Evolutionary conservation across 2,797 vertebrate genomes (phyloP), one percentile per base, ranked within the genome.

Genomic region (Sus cebifrons): DNA sequence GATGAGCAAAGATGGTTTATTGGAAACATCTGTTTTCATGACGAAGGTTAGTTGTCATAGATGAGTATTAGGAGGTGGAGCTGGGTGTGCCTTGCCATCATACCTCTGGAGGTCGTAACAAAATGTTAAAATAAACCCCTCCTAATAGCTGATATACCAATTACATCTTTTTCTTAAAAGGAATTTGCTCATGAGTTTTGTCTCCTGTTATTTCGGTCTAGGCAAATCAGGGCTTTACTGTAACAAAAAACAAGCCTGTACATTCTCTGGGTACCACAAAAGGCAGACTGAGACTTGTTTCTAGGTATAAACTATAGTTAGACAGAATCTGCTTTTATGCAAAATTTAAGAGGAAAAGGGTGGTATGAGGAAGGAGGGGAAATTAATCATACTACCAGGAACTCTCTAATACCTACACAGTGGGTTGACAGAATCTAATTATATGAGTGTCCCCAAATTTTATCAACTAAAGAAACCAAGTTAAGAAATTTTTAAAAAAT

Each of bases 21-120:
- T 89, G 73, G 81, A 64, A 96, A 91, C 52, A 82, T 96, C 93
- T 97, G 96, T 86, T 97, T 92, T 86, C 74, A 68, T 96, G 96
- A 97, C 9, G 49, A 49, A 93, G 62, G 32, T 32, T 17, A 78
- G 86, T 93, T 94, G 83, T 65, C 70, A 91, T 64, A 89, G 70
- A 94, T 65, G 36, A 91, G 83, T 67, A 82, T 60, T 74, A 91
- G 58, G 81, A 90, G 62, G 52, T 62, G 20, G 40, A 20, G 6
- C 65, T 93, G 73, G 14, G 9, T 77, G 36, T n/a, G 29, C 23
- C 32, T 29, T 44, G 27, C 36, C 49, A 92, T 84, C 60, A 58
- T 32, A 95, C n/a, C 62, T 85, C 32, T 36, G 62, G 78, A 68
- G 20, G 29, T 23, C 58, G 5, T 83, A 89, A 81, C 83, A 36